Conservation (phyloP, 2,113 vertebrate species). For the Hypocryptadius cinnamomeus region DNA sequence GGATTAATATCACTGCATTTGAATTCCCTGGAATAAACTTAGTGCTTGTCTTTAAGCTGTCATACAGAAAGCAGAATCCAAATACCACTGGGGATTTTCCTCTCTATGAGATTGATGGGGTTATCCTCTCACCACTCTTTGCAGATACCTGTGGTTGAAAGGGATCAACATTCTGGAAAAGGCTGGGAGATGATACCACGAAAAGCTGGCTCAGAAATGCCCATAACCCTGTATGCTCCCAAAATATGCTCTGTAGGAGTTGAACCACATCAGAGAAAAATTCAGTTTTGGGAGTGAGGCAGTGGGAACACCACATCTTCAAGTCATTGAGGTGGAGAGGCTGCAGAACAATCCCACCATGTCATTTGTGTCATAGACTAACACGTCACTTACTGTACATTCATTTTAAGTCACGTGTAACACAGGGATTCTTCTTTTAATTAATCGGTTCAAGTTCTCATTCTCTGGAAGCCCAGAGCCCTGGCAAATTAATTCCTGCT, state of each 20-base stretch:
- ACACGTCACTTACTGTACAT: neutral
- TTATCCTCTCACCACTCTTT: neutral
- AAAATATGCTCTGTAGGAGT: neutral
- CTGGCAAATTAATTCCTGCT: neutral
- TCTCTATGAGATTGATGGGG: neutral
- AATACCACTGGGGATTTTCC: neutral
- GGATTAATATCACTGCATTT: neutral
- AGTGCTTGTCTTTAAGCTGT: neutral
- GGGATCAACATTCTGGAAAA: neutral
- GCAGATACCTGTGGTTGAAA: neutral
- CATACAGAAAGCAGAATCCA: neutral
- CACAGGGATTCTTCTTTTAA: neutral
- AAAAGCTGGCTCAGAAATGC: neutral
- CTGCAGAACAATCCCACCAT: neutral
- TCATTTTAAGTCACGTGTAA: neutral
- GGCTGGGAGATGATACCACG: neutral
- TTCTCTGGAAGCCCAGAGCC: neutral
- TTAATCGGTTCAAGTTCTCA: neutral
- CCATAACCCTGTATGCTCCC: neutral
- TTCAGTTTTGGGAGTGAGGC: neutral
- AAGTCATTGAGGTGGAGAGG: neutral
- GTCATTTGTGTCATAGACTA: neutral
- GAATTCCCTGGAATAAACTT: neutral
- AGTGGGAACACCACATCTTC: neutral
- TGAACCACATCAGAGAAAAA: neutral